A percentile compares a stretch with the other conserved stretches of the same genome.
Evolutionary conservation across 2,888 invertebrate species (phyloP).

Genomic region (Drosophila nigricruria): DNA sequence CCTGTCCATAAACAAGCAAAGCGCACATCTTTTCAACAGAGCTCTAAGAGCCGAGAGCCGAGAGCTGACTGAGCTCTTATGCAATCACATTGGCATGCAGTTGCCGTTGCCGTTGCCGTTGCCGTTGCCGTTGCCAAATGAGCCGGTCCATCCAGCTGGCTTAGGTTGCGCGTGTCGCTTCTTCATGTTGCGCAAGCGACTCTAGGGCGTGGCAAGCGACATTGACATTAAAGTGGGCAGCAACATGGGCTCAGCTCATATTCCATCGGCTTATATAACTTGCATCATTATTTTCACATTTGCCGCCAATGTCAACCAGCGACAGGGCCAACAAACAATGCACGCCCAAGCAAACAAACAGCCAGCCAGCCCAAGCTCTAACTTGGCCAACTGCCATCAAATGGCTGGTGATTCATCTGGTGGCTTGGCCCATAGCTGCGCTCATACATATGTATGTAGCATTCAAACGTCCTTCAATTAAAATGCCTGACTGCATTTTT

Average conservation of each 20-base stretch:
- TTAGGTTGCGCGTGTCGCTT: conserved; percentile 1
- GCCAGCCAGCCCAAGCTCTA: not conserved
- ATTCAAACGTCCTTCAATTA: conserved; percentile 61
- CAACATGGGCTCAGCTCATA: not conserved
- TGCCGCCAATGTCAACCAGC: conserved; percentile 8
- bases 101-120: conserved; percentile 24
- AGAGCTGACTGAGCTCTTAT: conserved; percentile 32
- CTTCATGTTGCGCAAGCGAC: conserved; percentile 25
- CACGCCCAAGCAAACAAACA: not conserved
- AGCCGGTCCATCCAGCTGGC: conserved; percentile 17
- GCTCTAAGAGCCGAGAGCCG: conserved; percentile 1
- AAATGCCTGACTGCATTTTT: conserved; percentile 60
- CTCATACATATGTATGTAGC: not conserved
- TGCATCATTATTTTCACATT: conserved; percentile 2
- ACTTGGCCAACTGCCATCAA: not conserved
- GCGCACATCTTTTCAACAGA: conserved; percentile 47
- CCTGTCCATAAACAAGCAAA: conserved; percentile 5
- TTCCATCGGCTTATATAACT: not conserved
- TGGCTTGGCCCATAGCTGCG: not conserved
- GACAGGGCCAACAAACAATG: conserved; percentile 30
- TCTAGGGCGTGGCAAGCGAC: conserved; percentile 35
- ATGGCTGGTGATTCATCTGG: not conserved
- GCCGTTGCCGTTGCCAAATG: conserved; percentile 33
- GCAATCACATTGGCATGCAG: conserved; percentile 66
- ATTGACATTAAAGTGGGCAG: conserved; percentile 49